Base-by-base conservation (phyloP, 2,797 vertebrate species). In the Apogon hyalosoma region DNA sequence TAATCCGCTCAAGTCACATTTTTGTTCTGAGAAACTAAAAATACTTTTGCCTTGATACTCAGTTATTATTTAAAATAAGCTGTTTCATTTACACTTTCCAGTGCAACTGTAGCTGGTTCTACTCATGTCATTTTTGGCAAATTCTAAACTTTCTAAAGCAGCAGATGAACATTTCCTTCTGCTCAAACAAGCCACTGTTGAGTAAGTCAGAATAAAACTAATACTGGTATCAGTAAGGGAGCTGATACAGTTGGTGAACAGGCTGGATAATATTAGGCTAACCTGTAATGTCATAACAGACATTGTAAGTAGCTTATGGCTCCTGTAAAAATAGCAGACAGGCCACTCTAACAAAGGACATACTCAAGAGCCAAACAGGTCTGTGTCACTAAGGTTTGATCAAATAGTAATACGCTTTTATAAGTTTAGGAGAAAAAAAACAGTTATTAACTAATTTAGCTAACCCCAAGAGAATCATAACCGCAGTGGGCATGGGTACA, bases 301-400 rank as follows among this genome's bases (percentile, higher is more conserved):
- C 78, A 63, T 13, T 72, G 75, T 84, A 89, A 88, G 84, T 60
- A 90, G 84, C 83, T 90, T 88, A 90, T 71, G 61, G 71, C 72
- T 61, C 63, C 53, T 72, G 82, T 83, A 90, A 82, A 87, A 89
- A 90, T 77, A 90, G 87, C 79, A 69, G 65, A 75, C 77, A 63
- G 58, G 57, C 68, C 39, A 51, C 56, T 65, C 56, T 67, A 66
- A 87, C 80, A 86, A 81, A 83, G 70, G 83, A 69, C 71, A 82
- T 59, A 73, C 65, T 71, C 39, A 50, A 75, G 72, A 54, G 73
- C 36, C 68, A 47, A 59, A 65, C 66, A 77, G 33, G 66, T 83
- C 59, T 72, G 48, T 49, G 69, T 75, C 46, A 2, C 50, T 60
- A 31, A 28, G 16, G 47, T 69, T 48, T 47, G 19, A 69, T 54